Base-by-base conservation (phyloP, 2,888 invertebrate genomes). In the Malacosoma neustria region DNA sequence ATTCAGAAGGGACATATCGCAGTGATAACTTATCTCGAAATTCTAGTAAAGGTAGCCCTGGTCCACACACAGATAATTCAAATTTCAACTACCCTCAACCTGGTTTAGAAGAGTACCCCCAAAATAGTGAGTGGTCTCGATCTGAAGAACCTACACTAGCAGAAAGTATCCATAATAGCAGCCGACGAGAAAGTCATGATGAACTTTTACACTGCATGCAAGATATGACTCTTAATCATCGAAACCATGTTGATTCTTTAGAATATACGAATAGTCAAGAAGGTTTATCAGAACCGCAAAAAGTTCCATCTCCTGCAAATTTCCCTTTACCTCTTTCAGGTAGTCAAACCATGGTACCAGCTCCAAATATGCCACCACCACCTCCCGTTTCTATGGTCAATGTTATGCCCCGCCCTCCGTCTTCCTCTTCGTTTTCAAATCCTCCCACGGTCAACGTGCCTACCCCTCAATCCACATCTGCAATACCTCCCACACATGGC, bases 1-100 rank as follows among this genome's bases (percentile, higher is more conserved):
- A 88, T 7, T 89, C 89, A 6, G 89, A 89, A 55, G 88, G 88
- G 38, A 89, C 89, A 33, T 88, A 88, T 46, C 69, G 82, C 57
- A 89, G 89, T 72, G 87, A 87, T 49, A 87, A 87, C 57, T 86
- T 87, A 42, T 89, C 89, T 2, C 75, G 88, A 45, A 82, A 85
- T 54, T 87, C 85, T 9, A 79, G 66, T 49, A 85, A 85, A 50
- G 73, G 74, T 43, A 84, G 84, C 51, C 85, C 86, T 9, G 76
- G 77, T 1, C 60, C 75, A 14, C 71, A 71, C 41, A 72, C 67
- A 14, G 86, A 86, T 36, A 70, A 71, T 42, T 71, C 62, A 47
- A 79, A 68, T 49, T 88, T 65, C 49, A 87, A 71, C 53, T 86
- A 61, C 49, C 69, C 63, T 30, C 81, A 69, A 39, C 53, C 63